Conservation (phyloP, 2,888 invertebrate species). For the Leucoptera coffeella region DNA sequence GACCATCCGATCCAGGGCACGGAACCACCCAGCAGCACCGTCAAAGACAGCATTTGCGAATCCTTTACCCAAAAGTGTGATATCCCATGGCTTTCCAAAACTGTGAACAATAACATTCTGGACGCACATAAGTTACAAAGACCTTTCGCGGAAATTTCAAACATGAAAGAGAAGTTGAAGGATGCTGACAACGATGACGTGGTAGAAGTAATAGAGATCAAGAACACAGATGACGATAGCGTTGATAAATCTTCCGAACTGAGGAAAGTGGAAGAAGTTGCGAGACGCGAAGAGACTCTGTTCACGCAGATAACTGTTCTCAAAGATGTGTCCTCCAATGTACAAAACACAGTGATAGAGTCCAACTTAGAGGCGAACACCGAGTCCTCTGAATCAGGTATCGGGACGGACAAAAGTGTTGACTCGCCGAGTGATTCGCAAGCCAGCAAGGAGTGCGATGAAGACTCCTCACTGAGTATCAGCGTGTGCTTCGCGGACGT, state of each 20-base stretch:
- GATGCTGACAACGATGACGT: conserved; percentile 12
- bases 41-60: conserved; percentile 15
- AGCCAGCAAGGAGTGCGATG: conserved; percentile 41
- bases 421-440: conserved; percentile 44
- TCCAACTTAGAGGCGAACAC: conserved; percentile 34
- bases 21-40: conserved; percentile 41
- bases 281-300: conserved; percentile 34
- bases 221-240: conserved; percentile 7
- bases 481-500: conserved; percentile 33
- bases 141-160: conserved; percentile 37
- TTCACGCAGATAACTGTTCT: conserved; percentile 43
- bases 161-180: conserved; percentile 22
- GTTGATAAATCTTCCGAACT: conserved; percentile 15
- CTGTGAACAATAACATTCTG: conserved; percentile 36
- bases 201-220: conserved; percentile 9
- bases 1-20: conserved; percentile 44
- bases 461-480: conserved; percentile 36
- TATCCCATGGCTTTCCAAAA: conserved; percentile 45
- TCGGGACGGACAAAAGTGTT: conserved; percentile 42
- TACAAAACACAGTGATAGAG: conserved; percentile 38
- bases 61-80: conserved; percentile 28
- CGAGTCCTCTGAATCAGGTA: conserved; percentile 38
- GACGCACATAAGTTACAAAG: conserved; percentile 29
- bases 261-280: conserved; percentile 27
- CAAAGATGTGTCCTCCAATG: conserved; percentile 38